These are phyloP conservation scores for Achatina immaculata DNA, from an alignment of 1,140 invertebrate species.

Conservation along the genomic window DNA sequence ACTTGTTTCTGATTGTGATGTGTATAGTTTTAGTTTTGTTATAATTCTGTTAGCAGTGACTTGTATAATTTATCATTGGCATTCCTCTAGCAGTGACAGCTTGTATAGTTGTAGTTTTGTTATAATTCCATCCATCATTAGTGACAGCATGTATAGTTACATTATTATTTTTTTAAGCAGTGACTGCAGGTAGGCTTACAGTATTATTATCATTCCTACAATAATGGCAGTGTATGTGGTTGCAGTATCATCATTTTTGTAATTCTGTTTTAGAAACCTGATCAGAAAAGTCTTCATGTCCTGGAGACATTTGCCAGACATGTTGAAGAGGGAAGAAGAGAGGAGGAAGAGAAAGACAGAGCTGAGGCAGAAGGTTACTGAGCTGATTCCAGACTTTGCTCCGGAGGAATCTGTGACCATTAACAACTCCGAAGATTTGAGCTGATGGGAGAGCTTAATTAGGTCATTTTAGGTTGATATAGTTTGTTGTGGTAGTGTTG, in stretches of 20 bases:
- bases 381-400: conserved; percentile 63
- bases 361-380: conserved; percentile 62
- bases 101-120: not conserved
- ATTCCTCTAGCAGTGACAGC: not conserved
- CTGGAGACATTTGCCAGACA: conserved; percentile 57
- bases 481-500: no score
- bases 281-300: conserved; percentile 51
- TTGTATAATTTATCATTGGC: not conserved
- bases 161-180: not conserved
- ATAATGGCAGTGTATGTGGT: not conserved
- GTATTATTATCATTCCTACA: not conserved
- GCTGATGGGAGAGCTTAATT: not conserved
- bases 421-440: conserved; percentile 3
- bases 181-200: not conserved
- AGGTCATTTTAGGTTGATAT: no score
- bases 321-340: conserved; percentile 52
- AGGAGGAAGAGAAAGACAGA: conserved; percentile 56
- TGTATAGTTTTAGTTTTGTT: not conserved
- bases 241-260: not conserved
- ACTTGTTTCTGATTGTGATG: not conserved
- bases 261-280: conserved; percentile 48
- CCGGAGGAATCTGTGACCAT: not conserved
- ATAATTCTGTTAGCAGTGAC: not conserved
- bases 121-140: not conserved
- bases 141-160: not conserved